Evolutionary conservation across 1,140 invertebrate species (phyloP).

Genomic region (Hylaeus anthracinus): DNA sequence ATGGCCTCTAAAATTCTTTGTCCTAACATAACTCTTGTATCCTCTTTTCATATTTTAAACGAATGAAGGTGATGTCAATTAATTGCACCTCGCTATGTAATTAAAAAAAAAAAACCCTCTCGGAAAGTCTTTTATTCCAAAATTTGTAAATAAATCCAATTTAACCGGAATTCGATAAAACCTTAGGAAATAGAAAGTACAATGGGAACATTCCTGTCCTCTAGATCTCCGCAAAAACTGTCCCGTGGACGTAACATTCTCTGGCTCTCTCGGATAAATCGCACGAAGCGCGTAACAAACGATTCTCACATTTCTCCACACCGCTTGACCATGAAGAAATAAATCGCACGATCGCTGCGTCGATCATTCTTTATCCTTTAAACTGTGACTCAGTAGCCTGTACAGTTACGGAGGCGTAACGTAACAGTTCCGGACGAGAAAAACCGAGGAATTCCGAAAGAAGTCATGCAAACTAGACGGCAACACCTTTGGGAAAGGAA

Average conservation of each 20-base stretch:
- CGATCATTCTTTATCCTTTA: slow-evolving; percentile 32
- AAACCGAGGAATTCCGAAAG: slow-evolving; percentile 31
- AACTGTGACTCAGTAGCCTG: slow-evolving; percentile 23
- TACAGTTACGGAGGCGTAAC: slow-evolving; percentile 30
- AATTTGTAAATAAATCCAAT: not conserved
- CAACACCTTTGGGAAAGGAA: not conserved
- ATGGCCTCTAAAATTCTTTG: too few species aligned
- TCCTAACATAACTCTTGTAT: too few species aligned
- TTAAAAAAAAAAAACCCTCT: too few species aligned
- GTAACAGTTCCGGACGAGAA: slow-evolving; percentile 24
- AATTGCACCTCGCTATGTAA: too few species aligned
- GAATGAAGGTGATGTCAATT: too few species aligned
- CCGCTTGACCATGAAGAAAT: slow-evolving; percentile 36
- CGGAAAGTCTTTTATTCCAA: too few species aligned
- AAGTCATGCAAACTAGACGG: slow-evolving; percentile 26
- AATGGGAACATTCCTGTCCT: not conserved
- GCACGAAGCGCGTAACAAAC: slow-evolving; percentile 29
- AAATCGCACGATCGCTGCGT: slow-evolving; percentile 13
- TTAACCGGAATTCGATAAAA: not conserved
- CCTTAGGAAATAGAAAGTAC: slow-evolving; percentile 19
- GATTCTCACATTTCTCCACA: slow-evolving; percentile 28
- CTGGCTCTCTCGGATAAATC: not conserved
- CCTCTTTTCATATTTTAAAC: too few species aligned
- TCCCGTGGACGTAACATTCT: not conserved
- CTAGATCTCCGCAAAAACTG: not conserved